Evolutionary conservation across 2,113 vertebrate genomes (phyloP).

Genomic region (Columbina picui): DNA sequence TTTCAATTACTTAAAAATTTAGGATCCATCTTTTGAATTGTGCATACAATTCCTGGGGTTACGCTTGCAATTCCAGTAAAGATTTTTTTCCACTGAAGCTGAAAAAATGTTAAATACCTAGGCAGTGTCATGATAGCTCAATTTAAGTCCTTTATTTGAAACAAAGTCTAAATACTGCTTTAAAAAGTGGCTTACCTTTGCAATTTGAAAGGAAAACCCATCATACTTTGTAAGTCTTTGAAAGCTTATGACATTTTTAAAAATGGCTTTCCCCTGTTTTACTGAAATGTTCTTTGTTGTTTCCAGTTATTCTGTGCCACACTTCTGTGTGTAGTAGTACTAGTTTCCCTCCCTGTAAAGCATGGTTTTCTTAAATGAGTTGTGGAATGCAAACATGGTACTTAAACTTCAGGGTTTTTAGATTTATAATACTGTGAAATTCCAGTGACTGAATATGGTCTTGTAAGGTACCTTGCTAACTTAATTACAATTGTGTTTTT

Average conservation of each 20-base stretch:
- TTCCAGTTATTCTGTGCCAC: neutral
- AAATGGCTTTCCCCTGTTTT: neutral
- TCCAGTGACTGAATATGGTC: neutral
- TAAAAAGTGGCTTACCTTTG: neutral
- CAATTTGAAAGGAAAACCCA: neutral
- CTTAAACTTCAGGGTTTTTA: neutral
- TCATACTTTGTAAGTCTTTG: neutral
- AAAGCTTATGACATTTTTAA: neutral
- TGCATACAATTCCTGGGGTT: neutral
- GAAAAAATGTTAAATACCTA: neutral
- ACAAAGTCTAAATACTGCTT: neutral
- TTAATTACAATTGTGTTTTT: constrained; percentile 32
- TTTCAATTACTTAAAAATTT: neutral
- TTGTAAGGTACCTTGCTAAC: neutral
- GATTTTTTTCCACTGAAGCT: neutral
- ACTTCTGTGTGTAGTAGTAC: neutral
- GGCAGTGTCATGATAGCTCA: neutral
- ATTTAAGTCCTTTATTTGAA: neutral
- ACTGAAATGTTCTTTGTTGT: neutral
- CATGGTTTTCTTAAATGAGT: neutral
- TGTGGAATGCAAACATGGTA: neutral
- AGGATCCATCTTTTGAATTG: neutral
- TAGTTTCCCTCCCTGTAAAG: neutral
- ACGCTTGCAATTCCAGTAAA: neutral
- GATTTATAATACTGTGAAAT: neutral